A percentile compares a stretch with the other conserved stretches of the same genome.
phyloP scores from a whole-genome alignment of 2,888 invertebrate genomes.

The Callimorpha dominula region DNA sequence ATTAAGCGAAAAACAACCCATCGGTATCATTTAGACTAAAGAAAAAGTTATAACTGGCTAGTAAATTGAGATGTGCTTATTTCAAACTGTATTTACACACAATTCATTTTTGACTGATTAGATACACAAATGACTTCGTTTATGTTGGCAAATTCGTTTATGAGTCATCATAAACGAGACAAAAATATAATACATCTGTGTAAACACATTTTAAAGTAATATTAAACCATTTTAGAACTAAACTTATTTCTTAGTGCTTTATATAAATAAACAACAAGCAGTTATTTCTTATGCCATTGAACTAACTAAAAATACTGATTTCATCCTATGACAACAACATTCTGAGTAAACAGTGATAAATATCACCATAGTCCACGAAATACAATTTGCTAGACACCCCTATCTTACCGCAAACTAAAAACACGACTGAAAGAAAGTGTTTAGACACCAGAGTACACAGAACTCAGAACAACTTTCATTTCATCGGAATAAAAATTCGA shows the following conservation, averaged over 20 bases:
- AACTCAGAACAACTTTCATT: constrained; percentile 9
- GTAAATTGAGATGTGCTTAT: neutral
- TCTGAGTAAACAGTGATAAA: neutral
- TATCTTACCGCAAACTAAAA: neutral
- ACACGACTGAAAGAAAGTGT: constrained; percentile 16
- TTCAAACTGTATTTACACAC: neutral
- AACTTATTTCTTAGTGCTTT: neutral
- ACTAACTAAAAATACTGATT: neutral
- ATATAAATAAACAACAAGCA: neutral
- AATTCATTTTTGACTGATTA: neutral
- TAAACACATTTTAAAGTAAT: no score
- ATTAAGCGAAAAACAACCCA: neutral
- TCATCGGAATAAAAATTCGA: constrained; percentile 16
- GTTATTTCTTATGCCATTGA: neutral
- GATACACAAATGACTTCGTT: no score
- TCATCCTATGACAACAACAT: neutral
- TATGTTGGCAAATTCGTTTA: no score
- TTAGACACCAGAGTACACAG: constrained; percentile 21
- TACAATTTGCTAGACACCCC: neutral
- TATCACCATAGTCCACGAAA: neutral
- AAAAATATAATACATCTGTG: no score
- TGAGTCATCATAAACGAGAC: no score
- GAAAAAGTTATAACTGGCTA: neutral
- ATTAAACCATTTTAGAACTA: neutral
- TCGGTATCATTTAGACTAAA: neutral